Evolutionary conservation across 1,140 invertebrate genomes (phyloP).

Genomic region (Drosophila equinoxialis): DNA sequence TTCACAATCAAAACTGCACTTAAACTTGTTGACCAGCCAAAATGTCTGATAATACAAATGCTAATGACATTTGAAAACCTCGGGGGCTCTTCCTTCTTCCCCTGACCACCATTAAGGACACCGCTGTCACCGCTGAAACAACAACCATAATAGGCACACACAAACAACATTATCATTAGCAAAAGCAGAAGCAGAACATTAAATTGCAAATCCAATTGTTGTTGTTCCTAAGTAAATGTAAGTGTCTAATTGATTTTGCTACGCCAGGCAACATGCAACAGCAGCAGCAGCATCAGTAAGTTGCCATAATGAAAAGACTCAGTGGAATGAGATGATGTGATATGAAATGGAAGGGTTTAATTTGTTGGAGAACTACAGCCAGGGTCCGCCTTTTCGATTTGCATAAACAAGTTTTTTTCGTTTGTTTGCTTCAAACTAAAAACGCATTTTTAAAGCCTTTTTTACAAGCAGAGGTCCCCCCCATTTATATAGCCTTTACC

Average conservation of each 20-base stretch:
- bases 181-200: conserved; percentile 54
- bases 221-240: conserved; percentile 52
- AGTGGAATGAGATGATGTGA: conserved; percentile 26
- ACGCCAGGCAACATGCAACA: conserved; percentile 22
- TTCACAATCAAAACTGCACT: conserved; percentile 35
- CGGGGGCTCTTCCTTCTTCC: conserved; percentile 1
- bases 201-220: conserved; percentile 65
- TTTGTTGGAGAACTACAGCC: too few relatives aligned
- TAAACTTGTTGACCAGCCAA: conserved; percentile 51
- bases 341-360: background rate
- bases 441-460: conserved; percentile 70
- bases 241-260: conserved; percentile 77
- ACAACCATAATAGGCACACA: conserved; percentile 66
- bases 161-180: conserved; percentile 77
- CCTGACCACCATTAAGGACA: background rate
- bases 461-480: conserved; percentile 55
- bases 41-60: conserved; percentile 56
- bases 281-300: conserved; percentile 7
- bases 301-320: conserved; percentile 27
- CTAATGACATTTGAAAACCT: conserved; percentile 58
- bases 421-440: conserved; percentile 30
- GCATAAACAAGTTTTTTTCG: conserved; percentile 8
- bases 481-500: conserved; percentile 48
- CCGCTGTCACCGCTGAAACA: conserved; percentile 35
- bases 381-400: conserved; percentile 1